Conservation (phyloP, 2,797 vertebrate species). For the Mareca strepera region DNA sequence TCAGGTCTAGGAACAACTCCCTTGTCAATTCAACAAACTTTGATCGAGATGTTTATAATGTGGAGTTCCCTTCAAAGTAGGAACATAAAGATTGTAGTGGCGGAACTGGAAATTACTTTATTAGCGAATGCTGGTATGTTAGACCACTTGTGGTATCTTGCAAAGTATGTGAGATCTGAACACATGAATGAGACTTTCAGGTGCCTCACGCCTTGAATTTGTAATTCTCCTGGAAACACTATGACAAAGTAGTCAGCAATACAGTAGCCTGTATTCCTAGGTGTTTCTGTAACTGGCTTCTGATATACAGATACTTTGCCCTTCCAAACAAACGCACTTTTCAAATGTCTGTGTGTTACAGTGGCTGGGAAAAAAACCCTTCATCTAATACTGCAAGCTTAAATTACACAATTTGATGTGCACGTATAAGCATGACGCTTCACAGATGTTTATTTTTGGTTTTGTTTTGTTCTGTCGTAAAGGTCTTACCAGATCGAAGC, state of each 20-base stretch:
- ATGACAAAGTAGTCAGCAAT: not conserved
- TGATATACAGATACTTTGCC: not conserved
- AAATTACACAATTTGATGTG: not conserved
- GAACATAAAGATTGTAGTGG: not conserved
- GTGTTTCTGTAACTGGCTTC: not conserved
- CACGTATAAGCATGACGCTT: not conserved
- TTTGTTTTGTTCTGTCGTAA: not conserved
- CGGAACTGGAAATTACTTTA: not conserved
- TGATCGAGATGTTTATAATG: not conserved
- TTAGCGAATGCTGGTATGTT: not conserved
- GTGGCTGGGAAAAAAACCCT: not conserved
- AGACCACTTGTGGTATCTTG: not conserved
- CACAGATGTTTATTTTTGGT: not conserved
- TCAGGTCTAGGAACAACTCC: not conserved
- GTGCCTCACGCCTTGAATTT: not conserved
- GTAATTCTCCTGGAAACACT: not conserved
- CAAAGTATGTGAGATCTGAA: not conserved
- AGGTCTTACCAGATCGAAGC: constrained; percentile 96
- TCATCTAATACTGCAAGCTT: not conserved
- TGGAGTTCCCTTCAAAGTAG: not conserved
- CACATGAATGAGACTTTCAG: not conserved
- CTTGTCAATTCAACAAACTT: not conserved
- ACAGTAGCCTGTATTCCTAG: not conserved
- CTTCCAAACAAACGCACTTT: not conserved
- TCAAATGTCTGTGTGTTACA: not conserved